Base-by-base conservation (phyloP, 1,140 invertebrate species). In the Heliothis subflexa region DNA sequence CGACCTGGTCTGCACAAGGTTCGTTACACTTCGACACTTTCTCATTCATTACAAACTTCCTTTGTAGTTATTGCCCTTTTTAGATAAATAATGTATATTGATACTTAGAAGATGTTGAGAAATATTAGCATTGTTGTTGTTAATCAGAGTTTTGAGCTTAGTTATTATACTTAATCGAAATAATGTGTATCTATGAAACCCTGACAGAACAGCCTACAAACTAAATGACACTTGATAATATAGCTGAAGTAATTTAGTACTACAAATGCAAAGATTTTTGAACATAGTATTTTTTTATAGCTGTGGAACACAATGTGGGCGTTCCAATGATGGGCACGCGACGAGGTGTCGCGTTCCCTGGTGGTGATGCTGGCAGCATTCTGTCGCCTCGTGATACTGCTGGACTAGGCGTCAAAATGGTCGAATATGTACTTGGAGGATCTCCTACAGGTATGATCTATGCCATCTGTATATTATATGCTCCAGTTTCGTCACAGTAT, bases 391-490 rank as follows among this genome's bases (percentile, higher is more conserved):
- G 97, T 64, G 96, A 96, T 88, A 95, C 96, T 84, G 97, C 97
- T 79, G 98, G 98, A 45, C 96, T 99, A 71, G 98, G 98, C 73
- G 98, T 99, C 71, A 99, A 99, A 95, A 99, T 99, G 98, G 98
- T 99, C n/a, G 98, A 99, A 95, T 99, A 99, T 91, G 98, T 99
- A 57, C 95, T 99, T 79, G 97, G 97, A 74, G 97, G 97, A 74
- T 99, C 98, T 64, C 98, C 98, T 11, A 98, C 98, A 82, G 92
- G 92, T 92, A 87, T 70, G 66, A 10, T 68, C 64, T 25, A 14
- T 10, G 18, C 47, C 21, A 40, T 40, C 33, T 40, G 5, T 40
- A 40, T 9, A 9, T 0, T 9, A 40, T 40, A 40, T 0, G 5
- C 7, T 40, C 5, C 7, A 40, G 33, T 40, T 33, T 40, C 33